Percentiles rank a stretch among this genome's conserved stretches.
phyloP scores from a whole-genome alignment of 1,140 invertebrate genomes.

The Pemphigus obesinymphae region DNA sequence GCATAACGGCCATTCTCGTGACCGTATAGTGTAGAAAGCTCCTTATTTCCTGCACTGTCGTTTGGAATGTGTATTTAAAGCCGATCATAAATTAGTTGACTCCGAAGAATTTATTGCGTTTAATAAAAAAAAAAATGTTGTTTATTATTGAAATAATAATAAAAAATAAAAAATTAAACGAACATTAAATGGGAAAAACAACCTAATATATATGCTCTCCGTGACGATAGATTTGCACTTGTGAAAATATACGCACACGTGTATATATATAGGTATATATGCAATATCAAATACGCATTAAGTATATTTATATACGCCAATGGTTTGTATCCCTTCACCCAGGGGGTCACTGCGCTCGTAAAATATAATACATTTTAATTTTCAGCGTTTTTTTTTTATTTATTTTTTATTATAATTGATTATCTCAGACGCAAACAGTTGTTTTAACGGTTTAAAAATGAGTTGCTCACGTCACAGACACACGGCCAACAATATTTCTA shows the following conservation, averaged over 20 bases:
- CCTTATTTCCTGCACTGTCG: not conserved
- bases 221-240: slow-evolving; percentile 5
- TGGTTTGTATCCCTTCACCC: not conserved
- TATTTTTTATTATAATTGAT: not conserved
- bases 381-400: not conserved
- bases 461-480: not conserved
- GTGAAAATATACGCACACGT: not conserved
- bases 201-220: not conserved
- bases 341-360: not conserved
- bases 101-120: slow-evolving; percentile 27
- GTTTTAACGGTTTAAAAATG: not conserved
- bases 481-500: not conserved
- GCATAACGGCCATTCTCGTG: too few relatives aligned
- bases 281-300: not conserved
- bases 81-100: slow-evolving; percentile 19
- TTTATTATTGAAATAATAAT: not conserved
- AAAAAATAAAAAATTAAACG: not conserved
- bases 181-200: not conserved
- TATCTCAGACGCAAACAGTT: not conserved
- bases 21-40: not conserved
- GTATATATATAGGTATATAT: not conserved
- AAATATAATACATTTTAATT: slow-evolving; percentile 1
- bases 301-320: not conserved
- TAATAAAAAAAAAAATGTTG: not conserved
- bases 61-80: not conserved